Base-by-base conservation (phyloP, 2,113 vertebrate species). In the Trematomus loennbergii region DNA sequence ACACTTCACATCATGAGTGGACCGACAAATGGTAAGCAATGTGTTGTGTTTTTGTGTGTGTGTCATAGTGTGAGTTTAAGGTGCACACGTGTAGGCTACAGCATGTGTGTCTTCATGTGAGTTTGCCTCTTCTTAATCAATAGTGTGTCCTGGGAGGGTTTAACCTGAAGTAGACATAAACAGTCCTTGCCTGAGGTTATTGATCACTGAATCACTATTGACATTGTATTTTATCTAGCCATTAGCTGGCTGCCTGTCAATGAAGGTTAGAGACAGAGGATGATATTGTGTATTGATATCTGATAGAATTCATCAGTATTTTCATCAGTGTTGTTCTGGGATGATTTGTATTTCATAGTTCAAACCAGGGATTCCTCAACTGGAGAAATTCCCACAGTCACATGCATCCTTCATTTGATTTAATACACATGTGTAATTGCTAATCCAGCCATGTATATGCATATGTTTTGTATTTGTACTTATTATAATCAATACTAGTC, bases 1-100 rank as follows among this genome's bases (percentile, higher is more conserved):
- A 40, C 62, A 72, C 77, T 54, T 52, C 18, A 45, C 87, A 91
- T 48, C 76, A 93, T 93, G 91, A 93, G 85, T 74, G 81, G 90
- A 78, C 83, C 79, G 2, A 90, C 91, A 17, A 88, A 93, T 62
- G 89, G 91, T 93, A 60, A 87, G 90, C 16, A 18, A 1, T 20
- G 22, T 74, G 73, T 40, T 73, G 66, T 22, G 13, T 58, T 40
- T 58, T 33, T 15, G 25, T 11, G 43, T 59, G 46, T 29, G 17
- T 55, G 36, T 72, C 36, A 40, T 40, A 40, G 29, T 48, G 46
- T 59, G 16, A 55, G 60, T 58, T 12, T 49, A 6, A 5, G 9
- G n/a, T 50, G 29, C 33, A 45, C 46, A 66, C 18, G 25, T 68
- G 33, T 33, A 4, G 5, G 8, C n/a, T 63, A n/a, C n/a, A n/a